These are phyloP conservation scores for Odontomachus brunneus DNA, from an alignment of 1,140 invertebrate species.

Conservation along the genomic window DNA sequence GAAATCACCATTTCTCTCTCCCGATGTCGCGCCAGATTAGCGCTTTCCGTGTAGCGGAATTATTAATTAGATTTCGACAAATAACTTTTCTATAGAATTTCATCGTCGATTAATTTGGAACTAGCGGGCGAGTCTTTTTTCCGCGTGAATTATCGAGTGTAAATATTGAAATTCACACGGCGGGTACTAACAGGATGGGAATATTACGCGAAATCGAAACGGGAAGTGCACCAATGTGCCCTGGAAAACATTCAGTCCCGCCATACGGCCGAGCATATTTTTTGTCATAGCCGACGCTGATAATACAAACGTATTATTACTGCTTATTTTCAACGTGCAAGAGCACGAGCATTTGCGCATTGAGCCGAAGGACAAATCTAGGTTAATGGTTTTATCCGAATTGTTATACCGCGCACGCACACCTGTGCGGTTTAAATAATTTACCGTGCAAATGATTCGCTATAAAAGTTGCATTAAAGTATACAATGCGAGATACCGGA, in stretches of 20 bases:
- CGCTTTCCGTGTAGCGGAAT: background rate
- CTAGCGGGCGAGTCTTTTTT: conserved; percentile 20
- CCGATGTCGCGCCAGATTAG: background rate
- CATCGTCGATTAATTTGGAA: conserved; percentile 22
- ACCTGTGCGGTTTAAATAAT: too few relatives aligned
- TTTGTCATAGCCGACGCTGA: conserved; percentile 15
- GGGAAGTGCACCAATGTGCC: background rate
- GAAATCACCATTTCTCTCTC: background rate
- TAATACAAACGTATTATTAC: conserved; percentile 8
- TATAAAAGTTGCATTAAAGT: background rate
- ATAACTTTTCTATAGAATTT: conserved; percentile 15
- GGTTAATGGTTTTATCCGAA: background rate
- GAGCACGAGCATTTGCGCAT: background rate
- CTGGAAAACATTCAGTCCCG: conserved; percentile 18
- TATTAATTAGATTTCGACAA: background rate
- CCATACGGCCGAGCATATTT: conserved; percentile 26
- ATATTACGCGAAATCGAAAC: conserved; percentile 45
- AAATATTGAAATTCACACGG: conserved; percentile 29
- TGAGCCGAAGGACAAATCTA: background rate
- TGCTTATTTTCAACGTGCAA: conserved; percentile 11
- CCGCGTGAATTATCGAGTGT: conserved; percentile 19
- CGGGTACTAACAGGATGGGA: background rate
- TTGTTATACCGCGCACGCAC: background rate
- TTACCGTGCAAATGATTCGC: background rate
- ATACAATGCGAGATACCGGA: background rate